phyloP scores from a whole-genome alignment of 2,113 vertebrate genomes.

The Cnemophilus loriae region DNA sequence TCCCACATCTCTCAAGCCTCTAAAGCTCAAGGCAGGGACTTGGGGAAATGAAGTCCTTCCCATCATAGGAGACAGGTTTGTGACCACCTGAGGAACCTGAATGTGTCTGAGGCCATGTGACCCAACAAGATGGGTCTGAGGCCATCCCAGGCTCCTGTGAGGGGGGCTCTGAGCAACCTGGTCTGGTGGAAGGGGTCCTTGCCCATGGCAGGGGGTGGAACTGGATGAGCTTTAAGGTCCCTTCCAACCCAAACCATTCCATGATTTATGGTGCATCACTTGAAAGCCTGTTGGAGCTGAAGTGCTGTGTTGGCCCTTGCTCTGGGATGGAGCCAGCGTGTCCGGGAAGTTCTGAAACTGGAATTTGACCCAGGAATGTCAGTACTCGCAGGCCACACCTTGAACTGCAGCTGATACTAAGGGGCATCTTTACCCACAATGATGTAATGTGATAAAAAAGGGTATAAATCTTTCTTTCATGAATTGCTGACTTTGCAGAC shows the following conservation, averaged over 20 bases:
- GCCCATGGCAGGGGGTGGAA: not conserved
- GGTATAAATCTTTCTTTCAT: fast-evolving
- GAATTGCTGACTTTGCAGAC: not conserved
- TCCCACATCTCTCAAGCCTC: not conserved
- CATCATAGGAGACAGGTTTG: not conserved
- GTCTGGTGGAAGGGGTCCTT: not conserved
- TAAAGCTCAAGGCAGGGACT: not conserved
- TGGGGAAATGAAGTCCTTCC: not conserved
- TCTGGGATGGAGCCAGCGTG: not conserved
- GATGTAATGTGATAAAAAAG: not conserved
- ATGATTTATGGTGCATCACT: fast-evolving
- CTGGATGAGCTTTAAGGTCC: not conserved
- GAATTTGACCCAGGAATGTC: not conserved
- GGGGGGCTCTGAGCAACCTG: not conserved
- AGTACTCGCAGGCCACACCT: fast-evolving
- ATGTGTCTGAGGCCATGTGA: fast-evolving
- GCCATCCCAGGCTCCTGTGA: not conserved
- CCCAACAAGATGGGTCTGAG: fast-evolving
- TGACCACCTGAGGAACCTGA: not conserved
- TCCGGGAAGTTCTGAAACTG: not conserved
- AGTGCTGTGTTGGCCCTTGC: not conserved
- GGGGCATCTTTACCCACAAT: fast-evolving
- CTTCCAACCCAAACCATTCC: not conserved
- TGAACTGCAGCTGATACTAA: not conserved
- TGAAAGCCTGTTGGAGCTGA: not conserved